Evolutionary conservation across 2,797 vertebrate genomes (phyloP), one percentile per base, ranked within the genome.

Genomic region (Enteromius paludinosus): DNA sequence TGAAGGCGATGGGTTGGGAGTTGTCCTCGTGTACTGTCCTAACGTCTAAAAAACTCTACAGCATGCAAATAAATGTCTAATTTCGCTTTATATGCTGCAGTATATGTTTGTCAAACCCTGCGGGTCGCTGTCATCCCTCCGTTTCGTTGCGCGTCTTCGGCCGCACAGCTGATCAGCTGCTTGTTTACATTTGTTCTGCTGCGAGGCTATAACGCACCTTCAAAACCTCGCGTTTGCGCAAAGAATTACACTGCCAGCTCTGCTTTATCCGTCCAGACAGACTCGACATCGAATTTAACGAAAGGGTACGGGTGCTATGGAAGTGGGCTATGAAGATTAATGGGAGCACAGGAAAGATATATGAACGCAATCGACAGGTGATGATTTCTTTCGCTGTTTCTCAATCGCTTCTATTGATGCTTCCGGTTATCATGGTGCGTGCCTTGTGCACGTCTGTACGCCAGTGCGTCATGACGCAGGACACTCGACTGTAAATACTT

Each of bases 341-440:
- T 43, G 38, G 49, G 9, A 59, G 56, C 25, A 10, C 66, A 66
- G 23, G 14, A 38, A 5, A 38, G 15, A 47, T 45, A 28, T 25
- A 73, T 56, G 69, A 38, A 73, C 54, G 49, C 52, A 7, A 41
- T 78, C 28, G 66, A 78, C 77, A 56, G 52, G 74, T 74, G 79
- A 79, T 76, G 43, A 64, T 81, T 69, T 61, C 72, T 75, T 61
- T 79, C n/a, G 71, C 80, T 18, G 71, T 83, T 84, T 78, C 71
- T 83, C 79, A 86, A 82, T 94, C 90, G 92, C 91, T 41, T 86
- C 88, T 90, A 89, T 93, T 90, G 91, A 92, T 88, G 92, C 95
- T 95, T 95, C 95, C 95, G 94, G 94, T 91, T 94, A 91, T 90
- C 92, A 90, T 83, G 89, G 93, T 90, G 91, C 94, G 92, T 93